Evolutionary conservation across 2,888 invertebrate genomes (phyloP).

Genomic region (Dendrolimus houi): DNA sequence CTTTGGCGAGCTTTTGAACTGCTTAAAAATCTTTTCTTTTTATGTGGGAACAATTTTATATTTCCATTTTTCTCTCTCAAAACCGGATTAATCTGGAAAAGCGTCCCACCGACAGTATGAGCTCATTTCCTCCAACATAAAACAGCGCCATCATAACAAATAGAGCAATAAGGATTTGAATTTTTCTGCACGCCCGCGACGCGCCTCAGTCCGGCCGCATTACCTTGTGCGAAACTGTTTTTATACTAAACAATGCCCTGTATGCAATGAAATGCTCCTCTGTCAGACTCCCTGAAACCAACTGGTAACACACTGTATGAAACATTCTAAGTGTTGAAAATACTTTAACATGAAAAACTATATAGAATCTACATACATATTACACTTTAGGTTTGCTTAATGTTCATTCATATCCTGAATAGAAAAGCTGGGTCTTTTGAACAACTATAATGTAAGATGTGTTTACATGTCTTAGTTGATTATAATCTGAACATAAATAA

Average conservation of each 20-base stretch:
- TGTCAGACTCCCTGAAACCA: slow-evolving; percentile 16
- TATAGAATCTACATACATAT: no score
- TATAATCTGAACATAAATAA: no score
- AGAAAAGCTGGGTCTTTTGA: no score
- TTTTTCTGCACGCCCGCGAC: neutral
- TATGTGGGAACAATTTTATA: slow-evolving; percentile 18
- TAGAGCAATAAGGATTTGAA: slow-evolving; percentile 39
- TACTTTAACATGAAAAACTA: no score
- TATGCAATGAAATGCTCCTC: slow-evolving; percentile 21
- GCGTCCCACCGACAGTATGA: slow-evolving; percentile 35
- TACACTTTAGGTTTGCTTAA: no score
- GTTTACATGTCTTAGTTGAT: no score
- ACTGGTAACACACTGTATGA: no score
- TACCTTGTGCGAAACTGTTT: slow-evolving; percentile 51
- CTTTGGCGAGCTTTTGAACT: slow-evolving; percentile 15
- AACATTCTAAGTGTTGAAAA: no score
- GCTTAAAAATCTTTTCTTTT: slow-evolving; percentile 14
- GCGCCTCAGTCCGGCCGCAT: slow-evolving; percentile 18
- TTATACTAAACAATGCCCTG: slow-evolving; percentile 38
- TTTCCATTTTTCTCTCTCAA: slow-evolving; percentile 28
- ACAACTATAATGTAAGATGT: no score
- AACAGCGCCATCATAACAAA: slow-evolving; percentile 48
- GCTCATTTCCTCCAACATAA: slow-evolving; percentile 51
- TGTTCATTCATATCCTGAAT: no score
- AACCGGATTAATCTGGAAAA: slow-evolving; percentile 36